Conservation (phyloP, 2,797 vertebrate species). For the Glyptemys insculpta region DNA sequence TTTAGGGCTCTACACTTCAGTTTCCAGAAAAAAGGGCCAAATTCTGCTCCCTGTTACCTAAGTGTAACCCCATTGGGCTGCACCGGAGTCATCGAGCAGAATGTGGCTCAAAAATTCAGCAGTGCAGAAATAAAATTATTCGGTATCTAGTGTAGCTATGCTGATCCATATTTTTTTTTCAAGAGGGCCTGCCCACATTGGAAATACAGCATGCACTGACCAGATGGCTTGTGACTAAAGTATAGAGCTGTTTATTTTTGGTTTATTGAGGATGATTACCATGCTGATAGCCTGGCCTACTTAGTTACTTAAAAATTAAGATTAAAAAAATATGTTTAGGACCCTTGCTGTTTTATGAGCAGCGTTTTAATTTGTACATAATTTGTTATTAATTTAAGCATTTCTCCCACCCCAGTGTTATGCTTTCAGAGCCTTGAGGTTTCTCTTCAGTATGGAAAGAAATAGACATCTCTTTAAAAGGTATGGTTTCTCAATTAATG, state of each 20-base stretch:
- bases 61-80: not conserved
- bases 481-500: conserved; percentile 68
- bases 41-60: not conserved
- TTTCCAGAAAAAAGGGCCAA: conserved; percentile 7
- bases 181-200: accelerated
- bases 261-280: not conserved
- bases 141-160: not conserved
- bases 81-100: not conserved
- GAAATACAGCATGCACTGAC: not conserved
- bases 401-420: conserved; percentile 84
- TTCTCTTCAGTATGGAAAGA: conserved; percentile 94
- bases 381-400: not conserved
- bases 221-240: not conserved
- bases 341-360: not conserved
- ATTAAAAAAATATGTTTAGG: accelerated
- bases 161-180: not conserved
- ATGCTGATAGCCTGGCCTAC: not conserved
- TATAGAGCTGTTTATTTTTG: not conserved
- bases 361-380: not conserved
- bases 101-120: not conserved
- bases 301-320: not conserved
- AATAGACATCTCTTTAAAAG: conserved; percentile 93
- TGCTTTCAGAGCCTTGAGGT: conserved; percentile 90
- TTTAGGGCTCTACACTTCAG: accelerated
- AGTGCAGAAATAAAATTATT: not conserved